Conservation (phyloP, 2,888 invertebrate species). For the Chalcis sispes region DNA sequence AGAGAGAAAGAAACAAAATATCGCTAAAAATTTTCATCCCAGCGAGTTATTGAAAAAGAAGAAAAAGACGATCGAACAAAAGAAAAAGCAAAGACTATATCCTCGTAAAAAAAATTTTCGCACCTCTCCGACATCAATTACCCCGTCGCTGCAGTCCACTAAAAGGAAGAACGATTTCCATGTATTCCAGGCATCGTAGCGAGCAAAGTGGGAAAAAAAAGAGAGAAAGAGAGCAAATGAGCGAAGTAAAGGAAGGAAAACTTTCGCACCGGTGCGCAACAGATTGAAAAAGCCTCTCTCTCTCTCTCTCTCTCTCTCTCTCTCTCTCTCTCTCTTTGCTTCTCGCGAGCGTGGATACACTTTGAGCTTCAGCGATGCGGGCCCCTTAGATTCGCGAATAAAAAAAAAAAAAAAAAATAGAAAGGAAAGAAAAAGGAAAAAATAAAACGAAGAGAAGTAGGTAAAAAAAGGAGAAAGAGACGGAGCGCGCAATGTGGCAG, state of each 20-base stretch:
- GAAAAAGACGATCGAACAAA: too few relatives aligned
- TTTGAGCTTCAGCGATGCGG: constrained; percentile 39
- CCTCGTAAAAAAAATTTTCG: neutral
- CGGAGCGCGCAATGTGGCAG: neutral
- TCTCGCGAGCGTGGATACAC: too few relatives aligned
- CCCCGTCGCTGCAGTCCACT: neutral
- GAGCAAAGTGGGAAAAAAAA: constrained; percentile 27
- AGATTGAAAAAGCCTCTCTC: constrained; percentile 26
- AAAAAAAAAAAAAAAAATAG: neutral
- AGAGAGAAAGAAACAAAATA: too few relatives aligned
- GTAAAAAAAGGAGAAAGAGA: neutral
- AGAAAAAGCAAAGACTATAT: too few relatives aligned
- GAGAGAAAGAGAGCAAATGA: constrained; percentile 7
- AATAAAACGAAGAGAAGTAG: neutral
- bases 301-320: too few relatives aligned
- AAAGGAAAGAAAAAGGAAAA: neutral
- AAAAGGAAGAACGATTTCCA: constrained; percentile 12
- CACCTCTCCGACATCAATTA: constrained; percentile 1
- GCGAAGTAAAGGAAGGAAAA: too few relatives aligned
- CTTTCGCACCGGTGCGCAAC: neutral
- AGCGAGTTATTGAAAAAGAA: too few relatives aligned
- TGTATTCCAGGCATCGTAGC: neutral
- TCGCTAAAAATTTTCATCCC: too few relatives aligned
- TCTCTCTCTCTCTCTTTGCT: too few relatives aligned
- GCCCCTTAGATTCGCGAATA: neutral